Conservation (phyloP, 1,140 invertebrate genomes). For the Eriocheir sinensis region DNA sequence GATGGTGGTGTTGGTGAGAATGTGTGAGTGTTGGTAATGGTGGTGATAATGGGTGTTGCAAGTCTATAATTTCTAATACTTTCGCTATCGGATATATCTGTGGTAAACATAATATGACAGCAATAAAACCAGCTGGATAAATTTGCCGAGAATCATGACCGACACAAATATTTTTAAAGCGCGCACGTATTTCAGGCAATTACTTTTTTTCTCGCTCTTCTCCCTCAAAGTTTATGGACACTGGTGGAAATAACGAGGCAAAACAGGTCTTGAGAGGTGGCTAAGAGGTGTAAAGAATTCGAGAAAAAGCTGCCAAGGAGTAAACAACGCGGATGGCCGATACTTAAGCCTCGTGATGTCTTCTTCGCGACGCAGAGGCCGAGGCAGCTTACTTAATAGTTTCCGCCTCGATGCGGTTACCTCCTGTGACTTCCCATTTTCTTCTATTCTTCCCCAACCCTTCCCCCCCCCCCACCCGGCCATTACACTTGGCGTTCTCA, state of each 20-base stretch:
- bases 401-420: not conserved
- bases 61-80: constrained; percentile 26
- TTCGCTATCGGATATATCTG: constrained; percentile 3
- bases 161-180: not conserved
- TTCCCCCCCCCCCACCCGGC: no score
- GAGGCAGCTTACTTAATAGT: not conserved
- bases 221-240: not conserved
- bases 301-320: not conserved
- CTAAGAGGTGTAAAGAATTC: not conserved
- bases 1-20: constrained; percentile 34
- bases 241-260: not conserved
- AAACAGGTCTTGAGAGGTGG: not conserved
- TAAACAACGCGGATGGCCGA: not conserved
- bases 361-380: not conserved
- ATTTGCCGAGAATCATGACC: not conserved
- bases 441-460: no score
- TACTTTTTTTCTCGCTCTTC: not conserved
- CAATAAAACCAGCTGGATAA: constrained; percentile 12
- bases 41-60: constrained; percentile 11
- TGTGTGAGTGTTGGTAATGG: constrained; percentile 38
- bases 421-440: no score
- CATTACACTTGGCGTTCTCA: no score
- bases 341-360: not conserved
- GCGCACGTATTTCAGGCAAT: not conserved
- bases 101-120: constrained; percentile 15